Percentiles rank a stretch among this genome's conserved stretches.
phyloP scores from a whole-genome alignment of 2,888 invertebrate genomes.

The Hyalella azteca region DNA sequence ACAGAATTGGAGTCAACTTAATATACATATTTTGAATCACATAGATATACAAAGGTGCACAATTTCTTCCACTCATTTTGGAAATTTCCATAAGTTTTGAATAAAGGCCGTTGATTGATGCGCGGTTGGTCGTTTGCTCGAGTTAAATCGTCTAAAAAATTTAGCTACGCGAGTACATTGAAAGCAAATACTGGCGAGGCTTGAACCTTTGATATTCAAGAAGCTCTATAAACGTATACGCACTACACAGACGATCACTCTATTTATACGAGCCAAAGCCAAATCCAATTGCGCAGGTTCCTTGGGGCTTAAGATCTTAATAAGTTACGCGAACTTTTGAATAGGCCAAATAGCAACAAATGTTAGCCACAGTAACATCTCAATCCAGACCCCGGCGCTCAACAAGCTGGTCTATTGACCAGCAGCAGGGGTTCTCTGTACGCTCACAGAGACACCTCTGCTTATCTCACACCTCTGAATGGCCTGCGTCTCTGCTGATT shows the following conservation, averaged over 20 bases:
- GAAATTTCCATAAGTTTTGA: no score
- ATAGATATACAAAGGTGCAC: background rate
- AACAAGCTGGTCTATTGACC: conserved; percentile 19
- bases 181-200: conserved; percentile 11
- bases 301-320: conserved; percentile 24
- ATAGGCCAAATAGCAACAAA: conserved; percentile 35
- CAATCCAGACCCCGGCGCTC: background rate
- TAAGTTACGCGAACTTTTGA: conserved; percentile 33
- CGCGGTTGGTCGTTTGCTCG: background rate
- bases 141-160: conserved; percentile 18
- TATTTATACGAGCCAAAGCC: conserved; percentile 33
- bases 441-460: background rate
- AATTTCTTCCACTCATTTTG: no score
- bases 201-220: background rate
- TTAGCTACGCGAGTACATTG: background rate
- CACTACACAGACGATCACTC: conserved; percentile 2
- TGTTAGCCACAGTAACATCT: conserved; percentile 27
- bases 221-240: background rate
- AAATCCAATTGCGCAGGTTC: conserved; percentile 28
- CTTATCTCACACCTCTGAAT: conserved; percentile 10
- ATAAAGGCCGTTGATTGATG: no score
- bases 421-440: background rate
- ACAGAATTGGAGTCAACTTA: background rate
- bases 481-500: background rate
- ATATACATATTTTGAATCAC: background rate